Evolutionary conservation across 2,797 vertebrate genomes (phyloP), one percentile per base, ranked within the genome.

Genomic region (Labroides dimidiatus): DNA sequence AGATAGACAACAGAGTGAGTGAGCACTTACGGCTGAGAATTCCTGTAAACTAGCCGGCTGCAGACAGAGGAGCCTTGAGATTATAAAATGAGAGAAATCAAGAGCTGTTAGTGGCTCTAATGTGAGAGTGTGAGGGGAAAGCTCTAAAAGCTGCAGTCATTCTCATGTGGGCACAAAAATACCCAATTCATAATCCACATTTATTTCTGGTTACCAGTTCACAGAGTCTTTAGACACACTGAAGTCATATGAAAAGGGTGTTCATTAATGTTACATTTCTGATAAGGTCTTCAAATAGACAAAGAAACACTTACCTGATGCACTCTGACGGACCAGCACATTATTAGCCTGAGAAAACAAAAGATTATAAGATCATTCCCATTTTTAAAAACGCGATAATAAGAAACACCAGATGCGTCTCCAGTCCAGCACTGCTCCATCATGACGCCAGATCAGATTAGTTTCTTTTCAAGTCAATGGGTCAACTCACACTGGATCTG

Each of bases 11-110:
- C 24, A 62, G 30, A 8, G 10, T 4, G 21, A 69, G 10, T 42
- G 33, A 60, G 16, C 89, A 95, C 95, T 96, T 94, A 96, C 95
- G 64, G 73, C 76, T 88, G 93, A 90, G 82, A 93, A 75, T 92
- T 93, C 69, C 80, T 86, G 81, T 93, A 93, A 86, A 90, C 77
- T 54, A 89, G 78, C 63, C 84, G 91, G 77, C 91, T 93, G 91
- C 91, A 92, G 69, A 91, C 89, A 39, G 92, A 86, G 48, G 93
- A 77, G 77, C 94, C 95, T 96, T 81, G 45, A 60, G 33, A 56
- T 88, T 51, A 33, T 58, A 69, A 68, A 27, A 84, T 76, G 27
- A 33, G 69, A 47, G 75, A 72, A 71, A 75, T 53, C 48, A 62
- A 47, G 65, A 59, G 24, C 37, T 37, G 10, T 9, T 27, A 51